Base-by-base conservation (phyloP, 2,113 vertebrate species). In the Hyaena hyaena region DNA sequence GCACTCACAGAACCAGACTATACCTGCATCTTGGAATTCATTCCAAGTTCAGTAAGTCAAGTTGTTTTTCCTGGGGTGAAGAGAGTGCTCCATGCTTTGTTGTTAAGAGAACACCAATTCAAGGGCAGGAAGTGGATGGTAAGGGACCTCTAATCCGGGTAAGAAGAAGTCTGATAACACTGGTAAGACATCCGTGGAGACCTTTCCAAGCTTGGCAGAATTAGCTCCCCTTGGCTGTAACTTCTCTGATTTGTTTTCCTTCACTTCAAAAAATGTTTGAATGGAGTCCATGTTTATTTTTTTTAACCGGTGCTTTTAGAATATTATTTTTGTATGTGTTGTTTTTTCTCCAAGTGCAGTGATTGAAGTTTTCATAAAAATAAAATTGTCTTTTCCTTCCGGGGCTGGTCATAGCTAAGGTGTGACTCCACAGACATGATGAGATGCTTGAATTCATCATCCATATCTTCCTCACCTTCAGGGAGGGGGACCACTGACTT, bases 391-490 rank as follows among this genome's bases (percentile, higher is more conserved):
- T 99, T 99, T 98, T 99, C 99, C 5, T 99, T 98, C 55, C 98
- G 98, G 0, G 99, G 99, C 61, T 99, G 99, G 96, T 99, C 99
- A 0, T 99, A 99, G 6, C 99, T 99, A 86, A 99, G 99, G 86
- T 99, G 99, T 0, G 99, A 99, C 98, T 99, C 99, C 8, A 99
- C 99, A 50, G 99, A 99, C 99, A 99, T 99, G 2, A 99, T 99
- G n/a, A 99, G 99, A 5, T 98, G 96, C 15, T 99, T 98, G 23
- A 98, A 98, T 77, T 99, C 99, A 74, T 99, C 99, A 61, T 98
- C 98, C 0, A 86, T 98, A 1, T 99, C 98, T 58, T 98, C 98
- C 12, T 50, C 48, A 50, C 48, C 48, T 97, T 87, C 90, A 0
- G 97, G 74, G n/a, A 87, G 19, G 17, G 85, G 97, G 4, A 91